phyloP scores from a whole-genome alignment of 2,797 vertebrate species.

The Gouania willdenowi region DNA sequence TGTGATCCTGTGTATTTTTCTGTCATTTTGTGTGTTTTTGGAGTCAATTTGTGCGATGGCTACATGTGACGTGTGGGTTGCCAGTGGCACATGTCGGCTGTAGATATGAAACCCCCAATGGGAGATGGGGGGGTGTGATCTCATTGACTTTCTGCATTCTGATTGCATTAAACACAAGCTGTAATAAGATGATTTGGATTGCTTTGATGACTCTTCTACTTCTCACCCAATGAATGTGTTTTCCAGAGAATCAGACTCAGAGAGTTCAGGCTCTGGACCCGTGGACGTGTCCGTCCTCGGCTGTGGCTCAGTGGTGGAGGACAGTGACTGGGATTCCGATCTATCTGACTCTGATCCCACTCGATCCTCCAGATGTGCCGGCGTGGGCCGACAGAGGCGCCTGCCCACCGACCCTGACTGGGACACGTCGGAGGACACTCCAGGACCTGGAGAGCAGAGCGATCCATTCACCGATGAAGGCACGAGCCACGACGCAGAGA shows the following conservation, averaged over 20 bases:
- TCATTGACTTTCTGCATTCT: no score
- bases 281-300: slow-evolving; percentile 67
- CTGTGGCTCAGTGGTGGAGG: slow-evolving; percentile 70
- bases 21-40: no score
- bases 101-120: no score
- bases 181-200: no score
- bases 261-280: slow-evolving; percentile 73
- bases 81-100: no score
- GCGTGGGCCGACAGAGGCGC: slow-evolving; percentile 16
- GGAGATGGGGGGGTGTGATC: no score
- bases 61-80: no score
- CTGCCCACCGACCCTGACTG: slow-evolving; percentile 47
- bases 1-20: no score
- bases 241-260: slow-evolving; percentile 73
- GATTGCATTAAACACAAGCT: no score
- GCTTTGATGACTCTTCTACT: no score
- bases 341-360: slow-evolving; percentile 69
- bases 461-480: slow-evolving; percentile 55
- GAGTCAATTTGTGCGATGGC: no score
- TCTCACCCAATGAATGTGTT: neutral
- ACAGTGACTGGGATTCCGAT: slow-evolving; percentile 81
- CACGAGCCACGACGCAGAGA: slow-evolving; percentile 7
- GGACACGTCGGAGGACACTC: slow-evolving; percentile 70
- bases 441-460: slow-evolving; percentile 55
- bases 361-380: slow-evolving; percentile 40